phyloP scores from a whole-genome alignment of 2,888 invertebrate species.

The Bombylius discolor region DNA sequence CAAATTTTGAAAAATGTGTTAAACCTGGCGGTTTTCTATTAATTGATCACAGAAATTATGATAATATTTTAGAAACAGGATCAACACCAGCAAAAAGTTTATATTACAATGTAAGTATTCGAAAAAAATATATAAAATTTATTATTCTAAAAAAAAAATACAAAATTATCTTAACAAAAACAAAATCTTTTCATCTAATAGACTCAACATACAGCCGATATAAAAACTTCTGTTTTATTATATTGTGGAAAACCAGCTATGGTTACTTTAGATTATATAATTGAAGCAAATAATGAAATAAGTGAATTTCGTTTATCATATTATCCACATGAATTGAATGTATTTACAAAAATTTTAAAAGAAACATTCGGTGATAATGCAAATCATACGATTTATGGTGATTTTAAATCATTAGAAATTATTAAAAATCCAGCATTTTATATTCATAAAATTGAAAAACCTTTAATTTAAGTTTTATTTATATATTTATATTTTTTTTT shows the following conservation, averaged over 20 bases:
- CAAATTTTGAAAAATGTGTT: constrained; percentile 68
- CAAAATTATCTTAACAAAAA: too few relatives aligned
- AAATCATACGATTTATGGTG: constrained; percentile 61
- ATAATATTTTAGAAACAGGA: constrained; percentile 63
- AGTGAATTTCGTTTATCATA: constrained; percentile 79
- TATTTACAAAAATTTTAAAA: constrained; percentile 56
- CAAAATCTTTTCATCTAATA: constrained; percentile 30
- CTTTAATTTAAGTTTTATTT: constrained; percentile 1
- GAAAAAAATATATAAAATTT: background rate
- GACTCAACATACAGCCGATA: constrained; percentile 70
- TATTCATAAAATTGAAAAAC: constrained; percentile 69
- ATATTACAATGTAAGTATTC: constrained; percentile 69
- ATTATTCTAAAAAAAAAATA: background rate
- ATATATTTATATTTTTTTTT: too few relatives aligned
- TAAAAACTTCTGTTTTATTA: constrained; percentile 72
- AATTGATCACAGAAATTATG: constrained; percentile 84
- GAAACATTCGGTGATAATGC: constrained; percentile 54
- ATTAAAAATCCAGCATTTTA: constrained; percentile 64
- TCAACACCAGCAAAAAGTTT: constrained; percentile 69
- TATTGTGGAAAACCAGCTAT: constrained; percentile 62
- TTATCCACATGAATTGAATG: constrained; percentile 66
- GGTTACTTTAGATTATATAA: constrained; percentile 71
- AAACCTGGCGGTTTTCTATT: constrained; percentile 74
- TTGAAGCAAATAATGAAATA: constrained; percentile 43
- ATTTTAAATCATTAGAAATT: constrained; percentile 58